Evolutionary conservation across 2,888 invertebrate species (phyloP), one percentile per base, ranked within the genome.

Genomic region (Ochropacha duplaris): DNA sequence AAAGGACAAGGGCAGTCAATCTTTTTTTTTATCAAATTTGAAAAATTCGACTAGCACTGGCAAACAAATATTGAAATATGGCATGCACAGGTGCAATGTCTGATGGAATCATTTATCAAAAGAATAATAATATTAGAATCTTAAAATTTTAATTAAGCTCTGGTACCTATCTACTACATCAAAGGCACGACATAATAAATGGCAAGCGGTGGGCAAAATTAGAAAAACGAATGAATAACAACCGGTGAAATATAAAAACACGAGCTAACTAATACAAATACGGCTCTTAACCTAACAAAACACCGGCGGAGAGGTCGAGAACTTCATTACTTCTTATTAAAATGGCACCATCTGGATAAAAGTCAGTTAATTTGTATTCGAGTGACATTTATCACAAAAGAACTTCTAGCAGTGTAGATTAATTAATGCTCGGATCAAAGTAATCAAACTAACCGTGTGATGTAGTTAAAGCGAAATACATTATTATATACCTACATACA

Each of bases 251-350:
- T 71, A 72, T 77, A 82, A 85, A 88, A 88, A 86, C 86, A 87
- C 79, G 81, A 79, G 69, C 81, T 87, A 90, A 89, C 86, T 89
- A 87, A 89, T 86, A 92, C 81, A 91, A 91, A 91, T 90, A 90
- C 83, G 84, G 77, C 81, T 86, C 86, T 88, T 84, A 86, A 81
- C 87, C 84, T 87, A 86, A 87, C 84, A 87, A 88, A 90, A 88
- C 85, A 86, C 78, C 69, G 72, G 76, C 65, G 61, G 65, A 77
- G 76, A 78, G 86, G 86, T 78, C 78, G 82, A 79, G 68, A 79
- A 87, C 86, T 87, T 90, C 90, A 92, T 92, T 90, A 89, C 75
- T 91, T 86, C 84, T 90, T 87, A 90, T 92, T 92, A 90, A 86
- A 89, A 86, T 79, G 83, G 80, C 84, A 75, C 85, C 84, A 80